Evolutionary conservation across 2,888 invertebrate species (phyloP).

Genomic region (Mesochorus sp.): DNA sequence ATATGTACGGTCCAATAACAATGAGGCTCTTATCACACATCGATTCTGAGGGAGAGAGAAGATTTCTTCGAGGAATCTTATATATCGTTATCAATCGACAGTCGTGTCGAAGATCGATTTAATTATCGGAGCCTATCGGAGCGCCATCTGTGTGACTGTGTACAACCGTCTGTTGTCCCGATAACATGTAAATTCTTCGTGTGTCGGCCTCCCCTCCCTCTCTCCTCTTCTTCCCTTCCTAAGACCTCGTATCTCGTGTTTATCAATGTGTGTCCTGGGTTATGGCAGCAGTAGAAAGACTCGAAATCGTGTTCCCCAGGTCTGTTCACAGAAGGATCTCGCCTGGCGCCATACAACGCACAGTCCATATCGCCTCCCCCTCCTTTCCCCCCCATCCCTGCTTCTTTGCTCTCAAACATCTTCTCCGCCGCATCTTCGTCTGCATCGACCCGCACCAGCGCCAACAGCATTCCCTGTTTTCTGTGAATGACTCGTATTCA

Average conservation of each 20-base stretch:
- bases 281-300: slow-evolving; percentile 2
- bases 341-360: slow-evolving; percentile 73
- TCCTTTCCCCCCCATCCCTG: background rate
- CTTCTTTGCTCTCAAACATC: slow-evolving; percentile 23
- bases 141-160: background rate
- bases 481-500: slow-evolving; percentile 78
- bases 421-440: slow-evolving; percentile 29
- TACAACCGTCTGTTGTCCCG: background rate
- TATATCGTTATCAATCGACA: background rate
- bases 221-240: too few relatives aligned
- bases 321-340: slow-evolving; percentile 58
- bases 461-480: slow-evolving; percentile 70
- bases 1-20: background rate
- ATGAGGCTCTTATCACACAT: slow-evolving; percentile 15
- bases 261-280: slow-evolving; percentile 24
- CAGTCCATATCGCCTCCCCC: slow-evolving; percentile 9
- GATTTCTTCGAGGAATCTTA: slow-evolving; percentile 2
- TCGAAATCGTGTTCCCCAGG: too few relatives aligned
- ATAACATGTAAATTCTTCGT: slow-evolving; percentile 19
- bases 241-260: slow-evolving; percentile 21
- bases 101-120: background rate
- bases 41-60: background rate
- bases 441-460: slow-evolving; percentile 8
- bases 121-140: background rate
- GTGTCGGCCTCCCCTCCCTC: too few relatives aligned